phyloP scores from a whole-genome alignment of 1,140 invertebrate genomes.

The Thaumetopoea pityocampa region DNA sequence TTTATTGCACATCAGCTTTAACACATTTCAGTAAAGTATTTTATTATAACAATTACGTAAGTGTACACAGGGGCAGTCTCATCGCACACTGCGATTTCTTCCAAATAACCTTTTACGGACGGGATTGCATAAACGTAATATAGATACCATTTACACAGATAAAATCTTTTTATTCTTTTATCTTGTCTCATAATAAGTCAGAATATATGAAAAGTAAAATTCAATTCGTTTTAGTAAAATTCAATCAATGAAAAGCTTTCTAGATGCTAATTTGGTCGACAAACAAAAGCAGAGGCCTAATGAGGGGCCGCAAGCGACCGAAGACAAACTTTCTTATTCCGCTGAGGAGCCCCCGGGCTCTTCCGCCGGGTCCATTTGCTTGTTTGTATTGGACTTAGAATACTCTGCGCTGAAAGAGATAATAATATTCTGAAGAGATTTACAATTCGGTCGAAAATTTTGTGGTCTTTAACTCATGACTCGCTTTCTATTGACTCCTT shows the following conservation, averaged over 20 bases:
- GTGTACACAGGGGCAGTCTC: too few species aligned
- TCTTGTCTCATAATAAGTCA: too few species aligned
- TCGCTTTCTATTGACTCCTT: too few species aligned
- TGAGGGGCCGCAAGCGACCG: conserved; percentile 56
- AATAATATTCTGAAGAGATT: conserved; percentile 42
- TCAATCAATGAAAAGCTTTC: conserved; percentile 50
- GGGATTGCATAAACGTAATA: too few species aligned
- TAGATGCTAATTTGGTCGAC: conserved; percentile 69
- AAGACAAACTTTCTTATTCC: conserved; percentile 69
- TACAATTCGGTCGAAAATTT: conserved; percentile 22
- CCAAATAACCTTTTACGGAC: too few species aligned
- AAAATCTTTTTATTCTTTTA: too few species aligned
- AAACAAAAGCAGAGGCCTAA: conserved; percentile 69
- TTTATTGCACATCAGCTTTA: too few species aligned
- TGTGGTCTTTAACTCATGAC: conserved; percentile 6
- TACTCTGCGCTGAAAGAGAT: conserved; percentile 31
- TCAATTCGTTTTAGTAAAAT: conserved; percentile 55
- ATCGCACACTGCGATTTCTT: too few species aligned
- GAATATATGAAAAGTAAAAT: conserved; percentile 7
- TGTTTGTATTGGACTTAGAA: conserved; percentile 64
- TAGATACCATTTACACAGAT: too few species aligned
- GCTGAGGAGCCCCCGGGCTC: conserved; percentile 39
- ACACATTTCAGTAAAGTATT: too few species aligned
- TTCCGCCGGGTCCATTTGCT: conserved; percentile 68
- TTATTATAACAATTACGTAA: too few species aligned